Conservation (phyloP, 2,113 vertebrate genomes). For the Trachemys scripta region DNA sequence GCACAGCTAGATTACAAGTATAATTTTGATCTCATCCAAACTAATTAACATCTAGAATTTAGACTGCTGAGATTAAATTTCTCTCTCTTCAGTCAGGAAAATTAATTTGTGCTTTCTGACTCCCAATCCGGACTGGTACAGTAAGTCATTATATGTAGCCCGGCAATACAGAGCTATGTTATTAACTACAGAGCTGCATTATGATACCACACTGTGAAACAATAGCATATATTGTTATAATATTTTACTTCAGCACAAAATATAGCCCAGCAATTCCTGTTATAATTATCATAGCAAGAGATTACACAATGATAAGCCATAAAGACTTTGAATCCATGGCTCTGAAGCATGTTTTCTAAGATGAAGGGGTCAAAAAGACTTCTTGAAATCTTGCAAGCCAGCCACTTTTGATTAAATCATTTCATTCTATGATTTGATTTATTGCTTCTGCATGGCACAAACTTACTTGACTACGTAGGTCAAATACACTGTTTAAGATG, state of each 20-base stretch:
- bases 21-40: background rate
- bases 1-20: fast-evolving
- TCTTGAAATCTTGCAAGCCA: background rate
- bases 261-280: background rate
- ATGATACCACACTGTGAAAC: fast-evolving
- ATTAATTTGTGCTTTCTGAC: background rate
- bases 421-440: background rate
- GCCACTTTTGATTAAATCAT: background rate
- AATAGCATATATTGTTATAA: fast-evolving
- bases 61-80: background rate
- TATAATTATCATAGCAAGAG: fast-evolving
- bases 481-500: background rate
- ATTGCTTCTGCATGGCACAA: fast-evolving
- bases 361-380: background rate
- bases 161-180: background rate
- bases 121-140: background rate
- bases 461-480: fast-evolving
- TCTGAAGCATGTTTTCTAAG: background rate
- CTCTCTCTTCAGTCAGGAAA: background rate
- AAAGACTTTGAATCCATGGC: background rate
- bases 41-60: background rate
- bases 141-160: background rate
- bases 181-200: background rate
- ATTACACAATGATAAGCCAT: background rate
- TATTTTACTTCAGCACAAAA: fast-evolving